Evolutionary conservation across 2,888 invertebrate genomes (phyloP).

Genomic region (Vesta saturnalis): DNA sequence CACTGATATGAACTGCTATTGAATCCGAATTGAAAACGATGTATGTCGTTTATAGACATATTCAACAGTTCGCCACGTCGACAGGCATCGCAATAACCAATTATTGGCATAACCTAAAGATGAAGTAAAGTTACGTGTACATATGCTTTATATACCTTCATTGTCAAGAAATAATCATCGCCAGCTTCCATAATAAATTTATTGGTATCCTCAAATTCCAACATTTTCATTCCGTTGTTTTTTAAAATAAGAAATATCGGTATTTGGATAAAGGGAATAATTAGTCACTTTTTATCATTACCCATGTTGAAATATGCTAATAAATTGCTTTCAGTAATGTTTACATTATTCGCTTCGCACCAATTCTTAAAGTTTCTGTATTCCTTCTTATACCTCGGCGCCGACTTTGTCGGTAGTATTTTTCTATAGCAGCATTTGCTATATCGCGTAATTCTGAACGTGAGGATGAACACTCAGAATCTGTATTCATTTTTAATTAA

Average conservation of each 20-base stretch:
- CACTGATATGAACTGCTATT: neutral
- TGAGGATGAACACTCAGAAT: neutral
- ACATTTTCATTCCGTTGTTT: constrained; percentile 22
- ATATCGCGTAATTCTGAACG: constrained; percentile 22
- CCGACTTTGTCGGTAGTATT: constrained; percentile 23
- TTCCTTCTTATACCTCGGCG: constrained; percentile 3
- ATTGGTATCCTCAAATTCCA: neutral
- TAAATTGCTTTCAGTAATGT: too few species aligned
- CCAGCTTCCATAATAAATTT: neutral
- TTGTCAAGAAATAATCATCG: neutral
- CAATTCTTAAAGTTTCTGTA: too few species aligned
- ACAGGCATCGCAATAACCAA: neutral
- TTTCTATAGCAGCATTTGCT: constrained; percentile 10
- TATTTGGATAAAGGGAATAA: constrained; percentile 26
- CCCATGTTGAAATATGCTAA: constrained; percentile 29
- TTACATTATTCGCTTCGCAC: too few species aligned
- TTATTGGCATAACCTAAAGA: neutral
- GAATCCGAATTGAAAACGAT: neutral
- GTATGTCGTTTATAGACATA: neutral
- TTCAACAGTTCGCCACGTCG: neutral
- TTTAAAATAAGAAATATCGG: constrained; percentile 32
- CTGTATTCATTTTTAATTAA: too few species aligned
- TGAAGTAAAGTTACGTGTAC: neutral
- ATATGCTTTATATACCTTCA: neutral
- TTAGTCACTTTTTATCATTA: constrained; percentile 21